A percentile compares a stretch with the other conserved stretches of the same genome.
Evolutionary conservation across 2,888 invertebrate species (phyloP).

Genomic region (Standfussiana lucernea): DNA sequence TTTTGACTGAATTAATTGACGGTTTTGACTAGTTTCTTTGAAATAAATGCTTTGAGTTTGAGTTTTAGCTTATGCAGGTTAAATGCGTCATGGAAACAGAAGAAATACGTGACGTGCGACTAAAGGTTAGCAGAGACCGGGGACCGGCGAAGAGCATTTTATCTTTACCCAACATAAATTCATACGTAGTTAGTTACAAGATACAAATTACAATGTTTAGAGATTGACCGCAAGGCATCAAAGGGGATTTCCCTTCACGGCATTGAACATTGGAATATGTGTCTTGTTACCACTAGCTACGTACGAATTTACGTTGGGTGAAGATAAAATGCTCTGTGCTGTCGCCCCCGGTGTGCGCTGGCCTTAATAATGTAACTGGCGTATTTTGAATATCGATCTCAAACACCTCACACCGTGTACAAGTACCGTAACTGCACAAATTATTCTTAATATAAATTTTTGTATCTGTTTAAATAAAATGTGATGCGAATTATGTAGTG

Average conservation of each 20-base stretch:
- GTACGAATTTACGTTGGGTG: background rate
- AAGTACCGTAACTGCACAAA: background rate
- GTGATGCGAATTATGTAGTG: background rate
- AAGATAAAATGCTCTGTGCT: background rate
- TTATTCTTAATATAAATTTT: background rate
- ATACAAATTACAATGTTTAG: background rate
- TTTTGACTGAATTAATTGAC: background rate
- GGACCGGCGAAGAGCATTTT: background rate
- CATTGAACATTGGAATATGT: background rate
- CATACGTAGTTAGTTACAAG: background rate
- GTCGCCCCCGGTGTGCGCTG: background rate
- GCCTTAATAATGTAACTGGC: background rate
- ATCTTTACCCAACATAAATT: background rate
- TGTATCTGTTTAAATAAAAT: background rate
- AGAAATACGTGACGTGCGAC: background rate
- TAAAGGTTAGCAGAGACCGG: background rate
- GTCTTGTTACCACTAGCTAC: background rate
- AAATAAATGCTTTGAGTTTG: background rate
- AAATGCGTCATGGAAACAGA: background rate
- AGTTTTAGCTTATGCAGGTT: background rate
- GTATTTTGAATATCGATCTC: background rate
- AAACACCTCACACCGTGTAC: constrained; percentile 4
- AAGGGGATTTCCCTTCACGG: background rate
- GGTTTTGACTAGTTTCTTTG: background rate
- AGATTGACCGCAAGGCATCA: background rate